Percentiles rank a stretch among this genome's conserved stretches.
Conservation (phyloP, 2,888 invertebrate genomes). For the Synanthedon andrenaeformis region DNA sequence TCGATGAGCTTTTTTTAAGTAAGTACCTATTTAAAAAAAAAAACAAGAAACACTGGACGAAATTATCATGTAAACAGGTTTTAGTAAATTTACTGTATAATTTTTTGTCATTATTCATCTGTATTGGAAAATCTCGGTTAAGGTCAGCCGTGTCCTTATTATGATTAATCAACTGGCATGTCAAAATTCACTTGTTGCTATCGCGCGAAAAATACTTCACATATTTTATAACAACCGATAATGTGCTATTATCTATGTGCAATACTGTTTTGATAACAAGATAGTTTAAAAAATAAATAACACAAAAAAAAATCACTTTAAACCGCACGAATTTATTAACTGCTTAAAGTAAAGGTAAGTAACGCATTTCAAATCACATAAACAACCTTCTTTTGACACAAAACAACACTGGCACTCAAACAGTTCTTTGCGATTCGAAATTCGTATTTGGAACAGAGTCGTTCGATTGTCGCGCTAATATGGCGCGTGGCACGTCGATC, state of each 20-base stretch:
- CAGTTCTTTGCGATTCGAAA: slow-evolving; percentile 31
- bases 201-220: background rate
- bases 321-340: background rate
- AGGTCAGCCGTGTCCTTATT: slow-evolving; percentile 11
- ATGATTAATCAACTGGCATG: background rate
- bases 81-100: slow-evolving; percentile 2
- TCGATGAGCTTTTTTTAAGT: no score
- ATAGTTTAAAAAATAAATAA: slow-evolving; percentile 9
- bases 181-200: background rate
- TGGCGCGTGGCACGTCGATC: slow-evolving; percentile 42
- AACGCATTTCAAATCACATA: slow-evolving; percentile 3
- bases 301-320: slow-evolving; percentile 3
- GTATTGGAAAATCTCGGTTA: slow-evolving; percentile 17
- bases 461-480: slow-evolving; percentile 18
- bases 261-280: slow-evolving; percentile 21
- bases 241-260: slow-evolving; percentile 12
- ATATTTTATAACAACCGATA: slow-evolving; percentile 2
- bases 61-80: no score
- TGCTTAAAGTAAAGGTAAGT: background rate
- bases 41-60: no score
- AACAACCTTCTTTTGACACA: slow-evolving; percentile 21
- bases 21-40: no score
- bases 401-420: slow-evolving; percentile 36
- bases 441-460: slow-evolving; percentile 25
- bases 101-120: slow-evolving; percentile 4